A percentile compares a stretch with the other conserved stretches of the same genome.
Evolutionary conservation across 2,113 vertebrate genomes (phyloP).

Genomic region (Caranx melampygus): DNA sequence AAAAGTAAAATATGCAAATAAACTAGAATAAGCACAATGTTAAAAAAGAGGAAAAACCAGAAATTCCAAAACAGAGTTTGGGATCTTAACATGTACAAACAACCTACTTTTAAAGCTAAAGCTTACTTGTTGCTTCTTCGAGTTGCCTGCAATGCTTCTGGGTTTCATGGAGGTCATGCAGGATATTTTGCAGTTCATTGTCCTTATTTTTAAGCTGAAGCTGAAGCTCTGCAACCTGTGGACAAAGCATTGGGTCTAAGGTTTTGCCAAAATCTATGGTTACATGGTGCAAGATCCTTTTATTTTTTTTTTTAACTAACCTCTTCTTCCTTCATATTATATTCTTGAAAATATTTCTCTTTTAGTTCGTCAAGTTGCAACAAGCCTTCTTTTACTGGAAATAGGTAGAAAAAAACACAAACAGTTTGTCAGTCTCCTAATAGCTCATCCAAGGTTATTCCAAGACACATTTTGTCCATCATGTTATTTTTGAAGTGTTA

Average conservation of each 20-base stretch:
- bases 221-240: slow-evolving; percentile 85
- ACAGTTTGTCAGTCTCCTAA: not conserved
- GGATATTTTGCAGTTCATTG: slow-evolving; percentile 80
- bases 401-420: not conserved
- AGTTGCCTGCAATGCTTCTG: slow-evolving; percentile 81
- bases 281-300: not conserved
- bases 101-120: not conserved
- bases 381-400: slow-evolving; percentile 88
- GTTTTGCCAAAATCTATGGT: not conserved
- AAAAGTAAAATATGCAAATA: too few species aligned
- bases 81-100: too few species aligned
- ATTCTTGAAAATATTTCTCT: slow-evolving; percentile 84
- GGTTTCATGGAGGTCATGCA: slow-evolving; percentile 83
- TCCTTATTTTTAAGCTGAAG: slow-evolving; percentile 83
- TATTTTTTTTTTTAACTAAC: slow-evolving; percentile 74
- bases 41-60: too few species aligned
- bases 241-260: slow-evolving; percentile 18
- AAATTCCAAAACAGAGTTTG: too few species aligned
- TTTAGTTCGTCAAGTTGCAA: slow-evolving; percentile 86
- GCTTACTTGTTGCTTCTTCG: slow-evolving; percentile 87
- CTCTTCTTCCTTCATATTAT: slow-evolving; percentile 87
- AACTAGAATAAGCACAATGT: too few species aligned
- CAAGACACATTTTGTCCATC: not conserved
- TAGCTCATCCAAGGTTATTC: not conserved
- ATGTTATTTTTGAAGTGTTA: not conserved